Base-by-base conservation (phyloP, 1,140 invertebrate genomes). In the Pachypsylla venusta region DNA sequence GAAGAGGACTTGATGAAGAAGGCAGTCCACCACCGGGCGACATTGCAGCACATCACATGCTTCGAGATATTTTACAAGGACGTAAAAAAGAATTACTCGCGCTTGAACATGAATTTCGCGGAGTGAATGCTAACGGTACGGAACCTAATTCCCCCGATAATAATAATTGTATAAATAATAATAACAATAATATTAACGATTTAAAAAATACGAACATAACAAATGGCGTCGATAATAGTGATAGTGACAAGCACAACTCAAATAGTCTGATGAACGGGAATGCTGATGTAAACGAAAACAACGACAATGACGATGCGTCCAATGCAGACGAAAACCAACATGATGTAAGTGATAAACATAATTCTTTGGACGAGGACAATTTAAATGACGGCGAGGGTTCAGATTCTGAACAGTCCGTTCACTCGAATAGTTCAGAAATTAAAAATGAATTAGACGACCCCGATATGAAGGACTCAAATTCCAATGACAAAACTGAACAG, bases 21-120 rank as follows among this genome's bases (percentile, higher is more conserved):
- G 63, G 61, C 54, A 60, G 63, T n/a, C 66, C 64, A 30, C 66
- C 64, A 42, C 64, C 67, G 1, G 67, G 65, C 13, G 61, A 65
- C n/a, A 59, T 54, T 59, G 64, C 66, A 57, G 83, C 64, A 13
- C 82, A 88, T 71, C 83, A 87, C 70, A 87, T 89, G 79, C 76
- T 88, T 57, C 77, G 86, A 28, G 86, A 89, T 65, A 88, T 89
- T 66, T 75, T 89, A 54, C 86, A 89, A 69, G 85, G 82, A 40
- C 78, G 81, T 62, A 88, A 88, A 67, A 85, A 89, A 70, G 83
- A 84, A 62, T 70, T 84, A 26, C 71, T 84, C 68, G 77, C 81
- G 48, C 72, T 83, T 2, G 78, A 81, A 63, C 77, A 79, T 63
- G 79, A 80, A 63, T 65, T 81, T 63, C 72, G 77, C 59, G 68